Evolutionary conservation across 2,888 invertebrate species (phyloP).

Genomic region (Phania funesta): DNA sequence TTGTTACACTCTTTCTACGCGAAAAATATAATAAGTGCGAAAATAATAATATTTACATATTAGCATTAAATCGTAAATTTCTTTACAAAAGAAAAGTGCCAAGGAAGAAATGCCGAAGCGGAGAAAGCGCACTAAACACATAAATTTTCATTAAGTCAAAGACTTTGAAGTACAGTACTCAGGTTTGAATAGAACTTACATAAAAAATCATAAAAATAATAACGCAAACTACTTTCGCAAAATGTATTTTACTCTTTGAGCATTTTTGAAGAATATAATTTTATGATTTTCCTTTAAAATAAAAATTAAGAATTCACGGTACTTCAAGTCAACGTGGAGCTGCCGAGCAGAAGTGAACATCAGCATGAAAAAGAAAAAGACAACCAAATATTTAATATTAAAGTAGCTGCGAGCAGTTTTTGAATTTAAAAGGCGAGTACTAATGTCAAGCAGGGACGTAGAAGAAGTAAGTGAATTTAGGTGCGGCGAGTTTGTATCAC

Average conservation of each 20-base stretch:
- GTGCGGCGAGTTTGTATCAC: no score
- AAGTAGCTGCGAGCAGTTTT: slow-evolving; percentile 43
- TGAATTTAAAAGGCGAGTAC: slow-evolving; percentile 10
- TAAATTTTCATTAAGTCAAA: slow-evolving; percentile 62
- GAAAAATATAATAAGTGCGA: neutral
- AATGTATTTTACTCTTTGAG: slow-evolving; percentile 33
- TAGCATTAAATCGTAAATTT: neutral
- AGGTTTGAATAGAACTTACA: neutral
- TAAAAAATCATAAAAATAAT: neutral
- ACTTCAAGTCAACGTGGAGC: neutral
- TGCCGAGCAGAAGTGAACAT: neutral
- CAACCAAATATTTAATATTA: slow-evolving; percentile 29
- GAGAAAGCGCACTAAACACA: slow-evolving; percentile 16
- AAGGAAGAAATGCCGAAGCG: neutral
- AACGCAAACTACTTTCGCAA: neutral
- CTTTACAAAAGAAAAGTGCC: slow-evolving; percentile 9
- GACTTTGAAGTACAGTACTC: no score
- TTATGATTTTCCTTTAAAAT: slow-evolving; percentile 31
- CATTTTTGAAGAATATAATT: slow-evolving; percentile 42
- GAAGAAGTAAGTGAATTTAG: neutral
- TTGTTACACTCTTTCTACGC: neutral
- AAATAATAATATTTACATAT: neutral
- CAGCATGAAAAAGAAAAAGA: neutral
- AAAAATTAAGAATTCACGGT: slow-evolving; percentile 28
- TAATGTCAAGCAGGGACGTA: neutral